Percentiles rank a stretch among this genome's conserved stretches.
Conservation (phyloP, 2,888 invertebrate genomes). For the Trachelus troglodyta region DNA sequence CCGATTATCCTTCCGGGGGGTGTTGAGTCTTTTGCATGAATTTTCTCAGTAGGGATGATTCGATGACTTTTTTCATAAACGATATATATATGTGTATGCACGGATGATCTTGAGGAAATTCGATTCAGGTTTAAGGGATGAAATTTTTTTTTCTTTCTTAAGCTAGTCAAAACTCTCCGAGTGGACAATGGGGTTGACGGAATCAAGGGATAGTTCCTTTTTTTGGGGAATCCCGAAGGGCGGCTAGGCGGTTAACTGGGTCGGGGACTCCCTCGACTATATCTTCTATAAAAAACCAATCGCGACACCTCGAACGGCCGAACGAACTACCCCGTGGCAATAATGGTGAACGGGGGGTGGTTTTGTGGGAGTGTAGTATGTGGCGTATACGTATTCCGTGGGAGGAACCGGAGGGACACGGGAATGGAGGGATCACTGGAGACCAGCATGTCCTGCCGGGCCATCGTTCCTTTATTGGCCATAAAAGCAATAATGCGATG, state of each 20-base stretch:
- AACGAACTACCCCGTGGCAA: slow-evolving; percentile 51
- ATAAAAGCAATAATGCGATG: slow-evolving; percentile 65
- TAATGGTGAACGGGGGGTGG: slow-evolving; percentile 38
- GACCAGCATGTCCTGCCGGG: slow-evolving; percentile 38
- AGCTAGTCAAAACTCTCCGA: no score
- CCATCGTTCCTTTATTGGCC: slow-evolving; percentile 62
- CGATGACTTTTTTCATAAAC: background rate
- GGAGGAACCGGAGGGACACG: background rate
- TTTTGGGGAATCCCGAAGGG: slow-evolving; percentile 44
- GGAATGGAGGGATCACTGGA: slow-evolving; percentile 31
- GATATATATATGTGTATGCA: no score
- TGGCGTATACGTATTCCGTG: background rate
- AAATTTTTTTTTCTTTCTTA: no score
- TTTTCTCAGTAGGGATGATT: background rate
- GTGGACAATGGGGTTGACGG: no score
- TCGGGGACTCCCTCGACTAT: slow-evolving; percentile 64
- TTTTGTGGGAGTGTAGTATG: background rate
- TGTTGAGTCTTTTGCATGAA: background rate
- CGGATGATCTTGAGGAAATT: no score
- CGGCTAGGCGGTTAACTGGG: slow-evolving; percentile 57
- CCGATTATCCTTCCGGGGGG: background rate
- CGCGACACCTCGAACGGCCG: slow-evolving; percentile 59
- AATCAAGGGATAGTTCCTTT: background rate
- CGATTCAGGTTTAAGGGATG: no score
- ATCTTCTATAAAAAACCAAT: slow-evolving; percentile 61